phyloP scores from a whole-genome alignment of 2,888 invertebrate species.

The Ornithoptera alexandrae region DNA sequence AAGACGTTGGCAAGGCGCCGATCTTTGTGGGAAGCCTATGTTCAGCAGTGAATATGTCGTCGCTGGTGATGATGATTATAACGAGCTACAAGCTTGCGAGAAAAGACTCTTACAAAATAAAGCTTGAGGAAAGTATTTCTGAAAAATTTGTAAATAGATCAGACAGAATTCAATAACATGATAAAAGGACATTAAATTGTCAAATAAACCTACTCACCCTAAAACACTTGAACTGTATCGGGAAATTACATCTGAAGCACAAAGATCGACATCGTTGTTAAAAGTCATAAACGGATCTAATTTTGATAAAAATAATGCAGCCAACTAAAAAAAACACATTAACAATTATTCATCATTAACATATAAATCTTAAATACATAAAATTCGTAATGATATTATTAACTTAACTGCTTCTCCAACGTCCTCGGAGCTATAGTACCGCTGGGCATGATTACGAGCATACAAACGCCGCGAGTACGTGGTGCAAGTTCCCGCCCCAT shows the following conservation, averaged over 20 bases:
- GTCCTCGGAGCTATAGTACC: conserved; percentile 81
- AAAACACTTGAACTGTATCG: conserved; percentile 50
- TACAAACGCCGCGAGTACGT: conserved; percentile 82
- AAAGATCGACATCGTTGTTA: conserved; percentile 29
- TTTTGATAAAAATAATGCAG: conserved; percentile 53
- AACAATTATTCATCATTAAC: background rate
- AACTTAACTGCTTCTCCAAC: conserved; percentile 81
- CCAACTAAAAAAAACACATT: conserved; percentile 48
- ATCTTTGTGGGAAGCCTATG: too few species aligned
- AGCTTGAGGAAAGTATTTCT: too few species aligned
- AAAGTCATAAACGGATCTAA: conserved; percentile 60
- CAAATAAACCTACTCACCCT: conserved; percentile 40
- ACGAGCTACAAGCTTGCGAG: too few species aligned
- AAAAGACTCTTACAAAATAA: too few species aligned
- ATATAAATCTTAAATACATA: background rate
- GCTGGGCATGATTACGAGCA: conserved; percentile 73
- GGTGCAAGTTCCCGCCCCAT: conserved; percentile 83
- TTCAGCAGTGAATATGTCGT: too few species aligned
- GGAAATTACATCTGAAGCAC: conserved; percentile 40
- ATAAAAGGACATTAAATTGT: background rate
- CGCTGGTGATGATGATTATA: too few species aligned
- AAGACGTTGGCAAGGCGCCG: too few species aligned
- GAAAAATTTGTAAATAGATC: too few species aligned
- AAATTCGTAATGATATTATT: background rate
- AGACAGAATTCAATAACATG: too few species aligned